phyloP scores from a whole-genome alignment of 2,113 vertebrate genomes.

The Nibea coibor region DNA sequence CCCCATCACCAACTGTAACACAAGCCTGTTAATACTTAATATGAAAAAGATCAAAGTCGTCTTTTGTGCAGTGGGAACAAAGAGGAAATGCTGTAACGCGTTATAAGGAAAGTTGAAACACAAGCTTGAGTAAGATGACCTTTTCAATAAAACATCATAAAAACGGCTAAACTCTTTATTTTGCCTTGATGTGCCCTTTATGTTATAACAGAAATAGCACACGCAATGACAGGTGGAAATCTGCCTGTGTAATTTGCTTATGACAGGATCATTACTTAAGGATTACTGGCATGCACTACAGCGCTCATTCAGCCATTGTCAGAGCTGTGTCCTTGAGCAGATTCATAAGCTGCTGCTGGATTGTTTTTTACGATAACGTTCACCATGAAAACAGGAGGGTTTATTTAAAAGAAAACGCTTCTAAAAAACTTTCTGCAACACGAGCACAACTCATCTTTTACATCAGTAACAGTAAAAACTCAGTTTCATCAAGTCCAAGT shows the following conservation, averaged over 20 bases:
- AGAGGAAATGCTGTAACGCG: conserved; percentile 88
- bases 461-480: conserved; percentile 35
- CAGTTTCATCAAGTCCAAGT: conserved; percentile 21
- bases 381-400: not conserved
- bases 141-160: conserved; percentile 46
- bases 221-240: conserved; percentile 68
- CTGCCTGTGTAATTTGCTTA: conserved; percentile 58
- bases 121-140: conserved; percentile 81
- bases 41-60: conserved; percentile 91
- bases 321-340: conserved; percentile 30
- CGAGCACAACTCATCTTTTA: conserved; percentile 14
- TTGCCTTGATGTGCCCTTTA: conserved; percentile 32
- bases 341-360: conserved; percentile 3
- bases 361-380: conserved; percentile 1
- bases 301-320: conserved; percentile 43
- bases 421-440: conserved; percentile 7
- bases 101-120: conserved; percentile 84
- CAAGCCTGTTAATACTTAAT: conserved; percentile 95
- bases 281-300: conserved; percentile 51
- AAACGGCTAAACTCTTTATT: conserved; percentile 20
- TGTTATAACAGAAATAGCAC: conserved; percentile 33
- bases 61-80: conserved; percentile 86
- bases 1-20: conserved; percentile 82
- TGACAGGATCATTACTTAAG: conserved; percentile 59
- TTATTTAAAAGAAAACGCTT: not conserved